These are phyloP conservation scores for Teleogryllus occipitalis DNA, from an alignment of 1,140 invertebrate species.

Conservation along the genomic window DNA sequence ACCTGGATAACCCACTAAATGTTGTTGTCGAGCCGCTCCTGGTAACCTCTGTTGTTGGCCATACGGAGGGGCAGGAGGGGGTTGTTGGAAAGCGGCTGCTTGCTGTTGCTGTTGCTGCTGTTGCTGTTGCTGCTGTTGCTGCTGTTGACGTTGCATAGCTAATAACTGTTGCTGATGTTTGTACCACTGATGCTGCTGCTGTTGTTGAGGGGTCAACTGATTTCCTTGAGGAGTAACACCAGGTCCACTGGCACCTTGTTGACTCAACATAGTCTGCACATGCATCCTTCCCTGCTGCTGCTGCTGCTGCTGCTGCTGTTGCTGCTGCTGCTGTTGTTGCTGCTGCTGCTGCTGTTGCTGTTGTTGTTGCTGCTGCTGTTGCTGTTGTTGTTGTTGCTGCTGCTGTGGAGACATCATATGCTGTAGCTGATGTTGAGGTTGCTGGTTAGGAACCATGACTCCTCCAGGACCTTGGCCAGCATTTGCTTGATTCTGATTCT, in stretches of 20 bases:
- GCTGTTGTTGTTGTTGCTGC: slow-evolving; percentile 31
- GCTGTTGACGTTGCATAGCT: slow-evolving; percentile 40
- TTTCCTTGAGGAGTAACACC: slow-evolving; percentile 30
- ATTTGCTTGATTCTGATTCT: slow-evolving; percentile 36
- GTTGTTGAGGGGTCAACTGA: slow-evolving; percentile 31
- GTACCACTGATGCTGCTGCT: slow-evolving; percentile 40
- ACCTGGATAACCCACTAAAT: slow-evolving; percentile 10
- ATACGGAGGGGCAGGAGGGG: slow-evolving; percentile 26
- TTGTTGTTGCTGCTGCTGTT: slow-evolving; percentile 42
- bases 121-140: slow-evolving; percentile 42
- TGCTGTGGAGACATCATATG: slow-evolving; percentile 48
- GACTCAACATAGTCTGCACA: too few species aligned
- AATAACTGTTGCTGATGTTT: slow-evolving; percentile 45
- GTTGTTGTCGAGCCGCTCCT: slow-evolving; percentile 14
- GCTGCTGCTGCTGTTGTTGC: slow-evolving; percentile 40
- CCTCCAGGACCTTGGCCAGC: not conserved
- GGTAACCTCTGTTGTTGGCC: slow-evolving; percentile 27
- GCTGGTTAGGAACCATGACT: slow-evolving; percentile 9
- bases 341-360: slow-evolving; percentile 39
- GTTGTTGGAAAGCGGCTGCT: slow-evolving; percentile 34
- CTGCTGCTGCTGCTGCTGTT: slow-evolving; percentile 37
- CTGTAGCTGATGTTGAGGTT: slow-evolving; percentile 33
- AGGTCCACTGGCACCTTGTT: slow-evolving; percentile 27
- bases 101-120: slow-evolving; percentile 42
- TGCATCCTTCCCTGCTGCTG: slow-evolving; percentile 26